Percentiles rank a stretch among this genome's conserved stretches.
phyloP scores from a whole-genome alignment of 2,888 invertebrate genomes.

The Podotricha telesiphe region DNA sequence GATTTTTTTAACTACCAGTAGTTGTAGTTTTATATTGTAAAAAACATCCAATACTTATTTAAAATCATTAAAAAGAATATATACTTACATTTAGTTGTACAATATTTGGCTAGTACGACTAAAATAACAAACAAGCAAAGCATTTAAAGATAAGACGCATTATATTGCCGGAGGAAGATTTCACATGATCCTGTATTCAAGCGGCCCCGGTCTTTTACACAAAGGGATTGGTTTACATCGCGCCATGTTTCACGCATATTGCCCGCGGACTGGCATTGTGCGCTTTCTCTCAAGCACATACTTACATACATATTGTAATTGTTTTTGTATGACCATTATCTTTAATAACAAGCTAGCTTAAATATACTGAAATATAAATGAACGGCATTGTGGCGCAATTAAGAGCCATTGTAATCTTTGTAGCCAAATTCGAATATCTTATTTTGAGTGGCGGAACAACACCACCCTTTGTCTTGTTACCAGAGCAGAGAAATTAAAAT shows the following conservation, averaged over 20 bases:
- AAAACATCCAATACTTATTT: not conserved
- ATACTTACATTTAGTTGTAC: not conserved
- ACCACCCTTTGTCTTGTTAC: too few species aligned
- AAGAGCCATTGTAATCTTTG: not conserved
- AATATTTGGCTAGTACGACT: not conserved
- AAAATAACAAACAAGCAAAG: not conserved
- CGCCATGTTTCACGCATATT: constrained; percentile 10
- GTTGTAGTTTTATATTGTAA: too few species aligned
- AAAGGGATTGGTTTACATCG: not conserved
- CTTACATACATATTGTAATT: not conserved
- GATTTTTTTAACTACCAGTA: too few species aligned
- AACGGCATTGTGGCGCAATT: not conserved
- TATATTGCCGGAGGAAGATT: constrained; percentile 6
- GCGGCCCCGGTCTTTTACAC: constrained; percentile 5
- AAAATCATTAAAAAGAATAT: not conserved
- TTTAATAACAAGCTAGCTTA: constrained; percentile 55
- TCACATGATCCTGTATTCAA: not conserved
- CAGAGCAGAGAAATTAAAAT: too few species aligned
- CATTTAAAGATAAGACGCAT: constrained; percentile 5
- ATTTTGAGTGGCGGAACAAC: too few species aligned
- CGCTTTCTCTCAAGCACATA: not conserved
- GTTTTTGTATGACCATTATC: not conserved
- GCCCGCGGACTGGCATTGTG: constrained; percentile 13
- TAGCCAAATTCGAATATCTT: not conserved
- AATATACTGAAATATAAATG: constrained; percentile 58